Evolutionary conservation across 2,888 invertebrate species (phyloP), one percentile per base, ranked within the genome.

Genomic region (Hemicrepidius hirtus): DNA sequence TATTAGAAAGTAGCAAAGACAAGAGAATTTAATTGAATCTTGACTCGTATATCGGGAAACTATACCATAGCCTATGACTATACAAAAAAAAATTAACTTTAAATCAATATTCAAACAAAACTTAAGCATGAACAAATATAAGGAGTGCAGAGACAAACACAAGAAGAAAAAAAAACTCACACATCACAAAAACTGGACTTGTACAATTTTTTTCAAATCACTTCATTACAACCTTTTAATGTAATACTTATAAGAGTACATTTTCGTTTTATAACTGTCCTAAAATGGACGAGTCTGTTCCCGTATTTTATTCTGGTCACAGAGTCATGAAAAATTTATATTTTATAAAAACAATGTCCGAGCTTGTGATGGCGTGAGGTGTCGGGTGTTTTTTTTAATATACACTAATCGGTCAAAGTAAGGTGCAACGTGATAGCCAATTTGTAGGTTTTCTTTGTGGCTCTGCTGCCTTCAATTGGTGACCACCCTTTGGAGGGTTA

Each of bases 351-450:
- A 68, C 44, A 60, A 72, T 65, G 55, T 69, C 69, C 73, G 49
- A 69, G 62, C 53, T 68, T 73, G 69, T 65, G 69, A 66, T 73
- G 65, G 53, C 64, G 62, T 69, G 73, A 73, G 64, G 62, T 13
- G 40, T 35, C 16, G 2, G 65, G 40, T 24, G 53, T n/a, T 28
- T 49, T n/a, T 28, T 49, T 53, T 57, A 57, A 57, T 71, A 69
- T 71, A 71, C 75, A 77, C 79, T 77, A 81, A 81, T 84, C 79
- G 92, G 95, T 96, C 95, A 96, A 91, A 96, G 95, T 89, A 96
- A 87, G 87, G 92, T 91, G 91, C 96, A 96, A 87, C 95, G 92
- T 66, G 95, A 92, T 84, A 95, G 89, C 95, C 96, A 96, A 86
- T 93, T 94, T 78, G 94, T 91, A 76, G 94, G 92, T 89, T 95